Evolutionary conservation across 2,113 vertebrate genomes (phyloP).

Genomic region (Lamprologus sp.): DNA sequence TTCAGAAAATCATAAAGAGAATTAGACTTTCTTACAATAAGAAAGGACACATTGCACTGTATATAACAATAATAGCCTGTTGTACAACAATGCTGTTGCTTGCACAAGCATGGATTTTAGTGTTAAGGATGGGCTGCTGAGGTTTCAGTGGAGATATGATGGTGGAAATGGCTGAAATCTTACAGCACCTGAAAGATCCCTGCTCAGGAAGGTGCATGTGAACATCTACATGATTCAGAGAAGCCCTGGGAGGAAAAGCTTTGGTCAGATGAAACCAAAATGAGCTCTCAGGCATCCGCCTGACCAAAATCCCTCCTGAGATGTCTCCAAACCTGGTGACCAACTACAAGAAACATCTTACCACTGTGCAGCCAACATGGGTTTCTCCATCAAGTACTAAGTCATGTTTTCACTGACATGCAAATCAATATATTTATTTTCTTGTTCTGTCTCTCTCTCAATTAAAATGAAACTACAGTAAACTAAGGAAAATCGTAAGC

Average conservation of each 20-base stretch:
- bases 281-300: neutral
- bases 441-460: neutral
- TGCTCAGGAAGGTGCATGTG: neutral
- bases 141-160: neutral
- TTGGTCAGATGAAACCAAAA: neutral
- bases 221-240: neutral
- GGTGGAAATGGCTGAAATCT: neutral
- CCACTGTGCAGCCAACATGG: neutral
- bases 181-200: neutral
- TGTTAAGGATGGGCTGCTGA: neutral
- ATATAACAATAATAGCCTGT: neutral
- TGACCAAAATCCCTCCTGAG: neutral
- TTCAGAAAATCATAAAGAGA: neutral
- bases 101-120: neutral
- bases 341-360: fast-evolving
- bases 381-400: neutral
- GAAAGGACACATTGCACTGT: neutral
- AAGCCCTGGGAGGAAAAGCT: neutral
- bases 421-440: neutral
- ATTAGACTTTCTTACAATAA: neutral
- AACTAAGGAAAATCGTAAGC: neutral
- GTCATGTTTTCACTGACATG: neutral
- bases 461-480: neutral
- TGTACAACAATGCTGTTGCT: neutral
- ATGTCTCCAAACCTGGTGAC: neutral